A percentile compares a stretch with the other conserved stretches of the same genome.
Conservation (phyloP, 2,888 invertebrate genomes). For the Lathronympha strigana region DNA sequence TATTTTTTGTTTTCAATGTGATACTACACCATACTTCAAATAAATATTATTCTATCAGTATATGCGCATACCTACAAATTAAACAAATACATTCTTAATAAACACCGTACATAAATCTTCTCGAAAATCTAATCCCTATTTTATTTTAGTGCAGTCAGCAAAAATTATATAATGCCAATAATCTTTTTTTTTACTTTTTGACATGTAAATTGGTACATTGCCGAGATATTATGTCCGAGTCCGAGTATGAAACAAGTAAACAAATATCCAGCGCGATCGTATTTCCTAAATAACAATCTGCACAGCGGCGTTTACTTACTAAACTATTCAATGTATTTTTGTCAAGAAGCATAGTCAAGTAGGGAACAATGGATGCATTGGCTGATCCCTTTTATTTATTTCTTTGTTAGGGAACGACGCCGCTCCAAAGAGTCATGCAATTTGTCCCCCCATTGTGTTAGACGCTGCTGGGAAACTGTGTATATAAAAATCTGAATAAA, state of each 20-base stretch:
- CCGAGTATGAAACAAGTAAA: no score
- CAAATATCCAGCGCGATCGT: no score
- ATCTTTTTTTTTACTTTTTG: no score
- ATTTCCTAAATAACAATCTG: background rate
- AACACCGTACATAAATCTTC: no score
- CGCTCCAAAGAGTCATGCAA: slow-evolving; percentile 32
- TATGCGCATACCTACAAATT: background rate
- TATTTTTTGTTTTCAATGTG: background rate
- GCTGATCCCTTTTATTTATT: slow-evolving; percentile 25
- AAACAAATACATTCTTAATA: background rate
- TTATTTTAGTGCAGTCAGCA: no score
- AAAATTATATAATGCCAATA: background rate
- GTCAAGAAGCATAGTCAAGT: slow-evolving; percentile 11
- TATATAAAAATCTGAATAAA: slow-evolving; percentile 36
- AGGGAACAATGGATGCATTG: slow-evolving; percentile 28
- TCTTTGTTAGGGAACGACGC: slow-evolving; percentile 17
- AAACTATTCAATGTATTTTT: slow-evolving; percentile 15
- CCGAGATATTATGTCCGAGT: no score
- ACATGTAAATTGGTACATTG: no score
- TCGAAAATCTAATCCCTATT: no score
- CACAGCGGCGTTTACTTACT: background rate
- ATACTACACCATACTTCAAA: background rate
- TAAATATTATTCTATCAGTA: background rate
- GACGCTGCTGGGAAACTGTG: slow-evolving; percentile 14
- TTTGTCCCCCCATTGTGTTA: slow-evolving; percentile 31